phyloP scores from a whole-genome alignment of 2,888 invertebrate species.

The Phania funesta region DNA sequence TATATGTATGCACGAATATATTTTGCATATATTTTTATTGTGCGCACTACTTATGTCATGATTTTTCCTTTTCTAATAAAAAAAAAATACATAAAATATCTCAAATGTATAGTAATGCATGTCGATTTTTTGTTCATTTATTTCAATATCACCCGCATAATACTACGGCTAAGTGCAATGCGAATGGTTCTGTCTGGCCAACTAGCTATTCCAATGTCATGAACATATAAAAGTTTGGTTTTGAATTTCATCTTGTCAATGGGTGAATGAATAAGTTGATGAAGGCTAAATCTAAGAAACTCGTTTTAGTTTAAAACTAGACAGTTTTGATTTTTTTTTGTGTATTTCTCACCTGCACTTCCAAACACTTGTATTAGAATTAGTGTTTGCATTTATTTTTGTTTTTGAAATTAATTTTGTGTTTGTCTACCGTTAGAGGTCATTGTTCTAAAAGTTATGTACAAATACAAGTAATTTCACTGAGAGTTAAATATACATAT shows the following conservation, averaged over 20 bases:
- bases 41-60: no score
- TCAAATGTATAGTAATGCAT: no score
- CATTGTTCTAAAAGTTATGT: constrained; percentile 42
- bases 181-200: neutral
- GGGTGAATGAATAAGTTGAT: neutral
- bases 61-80: no score
- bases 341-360: constrained; percentile 6
- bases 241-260: constrained; percentile 10
- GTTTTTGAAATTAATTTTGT: neutral
- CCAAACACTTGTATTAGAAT: constrained; percentile 7
- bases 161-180: no score
- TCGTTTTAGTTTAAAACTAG: constrained; percentile 25
- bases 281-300: constrained; percentile 39
- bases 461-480: no score
- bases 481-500: no score
- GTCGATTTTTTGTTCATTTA: no score
- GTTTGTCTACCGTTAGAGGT: constrained; percentile 11
- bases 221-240: constrained; percentile 12
- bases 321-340: neutral
- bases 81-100: no score
- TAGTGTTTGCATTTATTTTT: neutral
- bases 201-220: constrained; percentile 41
- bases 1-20: no score
- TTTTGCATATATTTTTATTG: no score
- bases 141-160: no score